phyloP scores from a whole-genome alignment of 2,113 vertebrate genomes.

The Lontra canadensis region DNA sequence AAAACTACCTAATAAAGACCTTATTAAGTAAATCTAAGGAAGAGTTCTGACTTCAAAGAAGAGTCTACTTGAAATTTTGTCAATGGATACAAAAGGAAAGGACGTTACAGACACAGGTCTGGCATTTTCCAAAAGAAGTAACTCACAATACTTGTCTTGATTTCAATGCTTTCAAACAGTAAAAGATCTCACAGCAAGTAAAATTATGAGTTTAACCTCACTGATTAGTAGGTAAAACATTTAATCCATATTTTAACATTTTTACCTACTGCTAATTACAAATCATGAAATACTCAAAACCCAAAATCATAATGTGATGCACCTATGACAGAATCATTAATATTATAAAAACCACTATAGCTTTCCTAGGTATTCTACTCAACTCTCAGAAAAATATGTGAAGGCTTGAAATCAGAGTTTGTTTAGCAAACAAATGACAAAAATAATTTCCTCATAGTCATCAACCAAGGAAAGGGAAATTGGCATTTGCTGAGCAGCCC shows the following conservation, averaged over 20 bases:
- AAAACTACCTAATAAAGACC: neutral
- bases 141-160: slow-evolving; percentile 19
- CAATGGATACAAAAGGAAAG: neutral
- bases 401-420: slow-evolving; percentile 41
- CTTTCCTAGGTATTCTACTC: neutral
- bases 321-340: slow-evolving; percentile 1
- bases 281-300: slow-evolving; percentile 40
- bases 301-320: slow-evolving; percentile 27
- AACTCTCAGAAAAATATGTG: neutral
- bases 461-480: neutral
- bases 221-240: neutral
- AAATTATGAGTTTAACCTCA: slow-evolving; percentile 1
- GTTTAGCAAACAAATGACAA: slow-evolving; percentile 14
- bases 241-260: slow-evolving; percentile 2
- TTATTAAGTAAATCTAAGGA: neutral
- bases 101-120: neutral
- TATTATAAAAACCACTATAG: neutral
- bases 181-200: neutral
- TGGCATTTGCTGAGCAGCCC: neutral
- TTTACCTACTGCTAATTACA: slow-evolving; percentile 20
- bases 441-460: slow-evolving; percentile 2
- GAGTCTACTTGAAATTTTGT: neutral
- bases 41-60: neutral
- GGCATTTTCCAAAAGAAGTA: neutral
- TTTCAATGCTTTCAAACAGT: neutral